Evolutionary conservation across 2,113 vertebrate genomes (phyloP), one percentile per base, ranked within the genome.

Genomic region (Dendrocopos noguchii): DNA sequence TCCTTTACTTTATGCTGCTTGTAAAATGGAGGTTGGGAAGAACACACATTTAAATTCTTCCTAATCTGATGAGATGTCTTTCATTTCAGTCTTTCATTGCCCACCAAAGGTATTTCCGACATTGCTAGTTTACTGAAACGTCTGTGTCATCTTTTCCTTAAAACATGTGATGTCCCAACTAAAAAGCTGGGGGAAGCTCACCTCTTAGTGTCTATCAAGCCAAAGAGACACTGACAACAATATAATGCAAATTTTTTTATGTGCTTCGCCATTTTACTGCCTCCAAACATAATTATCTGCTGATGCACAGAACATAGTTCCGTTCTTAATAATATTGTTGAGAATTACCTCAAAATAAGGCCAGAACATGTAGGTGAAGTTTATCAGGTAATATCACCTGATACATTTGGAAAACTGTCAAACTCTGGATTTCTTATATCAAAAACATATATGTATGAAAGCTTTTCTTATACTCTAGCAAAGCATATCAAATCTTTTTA

Each of bases 1-100:
- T 91, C 60, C 61, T 85, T 78, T 79, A 80, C 46, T 94, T 94
- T 85, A 61, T 81, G 39, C 66, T 84, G 70, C 3, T 1, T 93
- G 90, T 92, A 76, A 95, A 95, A 88, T 76, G 16, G 47, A 92
- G 13, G 18, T 79, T 85, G 46, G n/a, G 64, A 67, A 93, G 87
- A 84, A 77, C 20, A 67, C 12, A 79, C 25, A 67, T 80, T 81
- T 80, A 73, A 79, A 80, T 84, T 88, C 19, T 5, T 76, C 55
- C 24, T 67, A 65, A 89, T 78, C 47, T 80, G 63, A 78, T 44
- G 39, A 89, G 31, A 65, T 67, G 3, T 65, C 47, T 90, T 90
- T 92, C 52, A 60, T 90, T 90, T 28, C 24, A 78, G 25, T 57
- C 16, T 90, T 90, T 80, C 36, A 50, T 66, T 76, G 25, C 22